Percentiles rank a stretch among this genome's conserved stretches.
Conservation (phyloP, 2,888 invertebrate genomes). For the Nomada lathburiana region DNA sequence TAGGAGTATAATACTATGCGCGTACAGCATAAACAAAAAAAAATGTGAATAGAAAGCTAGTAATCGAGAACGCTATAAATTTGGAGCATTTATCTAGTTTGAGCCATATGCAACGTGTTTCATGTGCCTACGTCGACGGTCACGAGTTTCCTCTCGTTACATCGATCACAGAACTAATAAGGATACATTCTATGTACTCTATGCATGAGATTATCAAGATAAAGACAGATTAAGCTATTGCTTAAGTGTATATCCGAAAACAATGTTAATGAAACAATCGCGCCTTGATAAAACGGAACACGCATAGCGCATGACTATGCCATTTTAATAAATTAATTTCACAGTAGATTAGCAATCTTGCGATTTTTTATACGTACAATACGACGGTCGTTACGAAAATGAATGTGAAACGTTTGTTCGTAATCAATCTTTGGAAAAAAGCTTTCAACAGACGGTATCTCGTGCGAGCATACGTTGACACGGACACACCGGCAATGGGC, state of each 20-base stretch:
- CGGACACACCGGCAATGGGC: constrained; percentile 42
- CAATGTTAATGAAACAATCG: constrained; percentile 10
- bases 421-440: constrained; percentile 22
- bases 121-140: constrained; percentile 53
- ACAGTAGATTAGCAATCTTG: constrained; percentile 25
- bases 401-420: constrained; percentile 19
- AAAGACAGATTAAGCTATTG: constrained; percentile 20
- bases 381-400: constrained; percentile 34
- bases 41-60: constrained; percentile 1
- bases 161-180: constrained; percentile 65
- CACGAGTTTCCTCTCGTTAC: constrained; percentile 56
- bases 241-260: neutral
- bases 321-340: too few species aligned
- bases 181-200: constrained; percentile 21
- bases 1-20: neutral
- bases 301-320: neutral
- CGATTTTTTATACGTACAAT: constrained; percentile 31
- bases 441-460: constrained; percentile 29
- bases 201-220: constrained; percentile 24
- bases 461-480: constrained; percentile 52
- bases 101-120: constrained; percentile 53
- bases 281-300: neutral
- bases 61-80: constrained; percentile 20
- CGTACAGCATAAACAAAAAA: neutral
- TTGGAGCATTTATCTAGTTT: constrained; percentile 37